Percentiles rank a stretch among this genome's conserved stretches.
These are phyloP conservation scores for Rhingia rostrata DNA, from an alignment of 2,888 invertebrate species.

Conservation along the genomic window DNA sequence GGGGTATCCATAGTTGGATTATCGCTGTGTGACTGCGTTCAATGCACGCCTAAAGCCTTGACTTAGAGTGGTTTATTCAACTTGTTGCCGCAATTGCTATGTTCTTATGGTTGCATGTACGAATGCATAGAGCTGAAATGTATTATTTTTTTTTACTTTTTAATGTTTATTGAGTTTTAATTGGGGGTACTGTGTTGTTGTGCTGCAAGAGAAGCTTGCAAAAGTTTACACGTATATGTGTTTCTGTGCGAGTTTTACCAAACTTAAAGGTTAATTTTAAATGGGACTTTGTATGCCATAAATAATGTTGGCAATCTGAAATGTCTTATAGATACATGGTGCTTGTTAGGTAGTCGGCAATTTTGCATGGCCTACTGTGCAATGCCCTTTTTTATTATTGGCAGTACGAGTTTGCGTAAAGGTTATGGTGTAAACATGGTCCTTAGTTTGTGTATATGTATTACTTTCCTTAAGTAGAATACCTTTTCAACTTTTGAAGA, in stretches of 20 bases:
- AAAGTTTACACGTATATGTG: constrained; percentile 45
- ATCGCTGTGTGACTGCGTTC: constrained; percentile 50
- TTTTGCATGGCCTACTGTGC: too few species aligned
- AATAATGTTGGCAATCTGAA: constrained; percentile 13
- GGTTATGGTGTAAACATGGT: too few species aligned
- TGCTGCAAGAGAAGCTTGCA: constrained; percentile 62
- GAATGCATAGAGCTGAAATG: constrained; percentile 3
- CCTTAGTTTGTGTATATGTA: too few species aligned
- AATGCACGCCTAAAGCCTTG: constrained; percentile 71
- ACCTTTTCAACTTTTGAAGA: too few species aligned
- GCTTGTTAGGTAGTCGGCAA: too few species aligned
- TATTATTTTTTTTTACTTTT: too few species aligned
- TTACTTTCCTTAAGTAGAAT: too few species aligned
- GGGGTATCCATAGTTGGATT: constrained; percentile 2
- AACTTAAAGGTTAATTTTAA: constrained; percentile 60
- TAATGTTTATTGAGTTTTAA: constrained; percentile 2
- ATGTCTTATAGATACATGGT: too few species aligned
- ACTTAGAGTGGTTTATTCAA: constrained; percentile 73
- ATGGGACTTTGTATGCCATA: constrained; percentile 26
- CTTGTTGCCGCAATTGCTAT: constrained; percentile 61
- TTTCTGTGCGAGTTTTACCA: constrained; percentile 27
- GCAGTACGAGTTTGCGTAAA: too few species aligned
- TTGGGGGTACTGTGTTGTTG: constrained; percentile 42
- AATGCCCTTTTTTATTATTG: too few species aligned
- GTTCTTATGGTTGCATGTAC: constrained; percentile 66